phyloP scores from a whole-genome alignment of 2,113 vertebrate genomes.

The Carlito syrichta region DNA sequence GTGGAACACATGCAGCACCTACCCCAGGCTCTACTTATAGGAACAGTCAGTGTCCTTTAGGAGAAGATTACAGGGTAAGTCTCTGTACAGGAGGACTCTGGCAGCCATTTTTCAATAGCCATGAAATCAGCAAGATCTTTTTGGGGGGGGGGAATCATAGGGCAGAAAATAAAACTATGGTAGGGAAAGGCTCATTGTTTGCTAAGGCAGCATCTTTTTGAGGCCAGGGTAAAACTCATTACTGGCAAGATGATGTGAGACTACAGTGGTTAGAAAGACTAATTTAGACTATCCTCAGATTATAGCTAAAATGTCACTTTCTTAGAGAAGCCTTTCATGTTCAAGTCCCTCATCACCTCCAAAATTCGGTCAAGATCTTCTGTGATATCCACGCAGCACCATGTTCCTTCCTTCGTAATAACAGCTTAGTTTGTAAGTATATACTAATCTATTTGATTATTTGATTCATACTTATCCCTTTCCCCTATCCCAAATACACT shows the following conservation, averaged over 20 bases:
- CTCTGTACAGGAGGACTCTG: background rate
- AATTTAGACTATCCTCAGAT: background rate
- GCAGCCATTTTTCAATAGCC: background rate
- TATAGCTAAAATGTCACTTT: background rate
- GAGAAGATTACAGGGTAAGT: background rate
- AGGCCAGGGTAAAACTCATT: background rate
- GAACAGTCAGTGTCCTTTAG: background rate
- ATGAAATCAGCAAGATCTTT: background rate
- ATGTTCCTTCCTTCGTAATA: fast-evolving
- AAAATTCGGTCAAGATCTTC: fast-evolving
- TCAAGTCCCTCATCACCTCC: background rate
- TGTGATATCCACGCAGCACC: too few species aligned
- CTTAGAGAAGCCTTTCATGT: background rate
- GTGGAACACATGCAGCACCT: fast-evolving
- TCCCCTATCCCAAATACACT: too few species aligned
- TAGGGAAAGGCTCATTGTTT: background rate
- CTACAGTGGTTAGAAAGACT: background rate
- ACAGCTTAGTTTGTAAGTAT: background rate
- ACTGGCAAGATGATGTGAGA: background rate
- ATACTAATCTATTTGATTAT: fast-evolving
- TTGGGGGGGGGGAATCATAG: background rate
- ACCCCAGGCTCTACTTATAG: background rate
- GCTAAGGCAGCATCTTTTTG: background rate
- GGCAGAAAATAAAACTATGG: background rate
- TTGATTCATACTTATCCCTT: background rate